phyloP scores from a whole-genome alignment of 1,140 invertebrate genomes.

The Himalopsyche phryganea region DNA sequence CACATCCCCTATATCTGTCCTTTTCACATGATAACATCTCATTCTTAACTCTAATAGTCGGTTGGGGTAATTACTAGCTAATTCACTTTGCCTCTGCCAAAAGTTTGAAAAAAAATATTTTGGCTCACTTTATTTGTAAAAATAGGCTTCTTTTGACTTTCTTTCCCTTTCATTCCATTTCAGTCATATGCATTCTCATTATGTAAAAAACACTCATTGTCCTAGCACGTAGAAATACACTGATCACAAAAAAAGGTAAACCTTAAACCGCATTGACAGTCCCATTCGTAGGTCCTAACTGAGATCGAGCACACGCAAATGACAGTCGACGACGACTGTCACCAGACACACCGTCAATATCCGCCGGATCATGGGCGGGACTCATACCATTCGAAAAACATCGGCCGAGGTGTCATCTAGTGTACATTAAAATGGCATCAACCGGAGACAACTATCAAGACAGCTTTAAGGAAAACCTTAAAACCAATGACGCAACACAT shows the following conservation, averaged over 20 bases:
- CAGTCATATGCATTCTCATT: constrained; percentile 28
- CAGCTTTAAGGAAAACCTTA: constrained; percentile 25
- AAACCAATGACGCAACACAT: constrained; percentile 47
- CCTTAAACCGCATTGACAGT: constrained; percentile 3
- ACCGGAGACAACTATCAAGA: constrained; percentile 2
- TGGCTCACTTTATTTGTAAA: constrained; percentile 28
- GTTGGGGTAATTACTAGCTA: constrained; percentile 30
- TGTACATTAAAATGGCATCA: constrained; percentile 22
- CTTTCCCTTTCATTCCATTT: constrained; percentile 15
- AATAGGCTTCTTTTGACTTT: constrained; percentile 31
- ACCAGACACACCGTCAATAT: too few species aligned
- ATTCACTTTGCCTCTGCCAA: constrained; percentile 20
- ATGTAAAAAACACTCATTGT: constrained; percentile 33
- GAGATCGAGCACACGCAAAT: constrained; percentile 22
- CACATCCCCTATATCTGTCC: constrained; percentile 11
- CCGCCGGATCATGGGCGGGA: too few species aligned
- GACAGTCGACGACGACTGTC: neutral
- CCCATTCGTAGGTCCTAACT: constrained; percentile 10
- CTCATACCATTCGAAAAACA: neutral
- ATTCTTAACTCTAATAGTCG: constrained; percentile 33
- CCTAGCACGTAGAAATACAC: constrained; percentile 33
- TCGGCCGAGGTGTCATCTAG: constrained; percentile 5
- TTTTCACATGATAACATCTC: constrained; percentile 19
- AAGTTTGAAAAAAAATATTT: constrained; percentile 30
- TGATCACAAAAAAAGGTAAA: constrained; percentile 27